phyloP scores from a whole-genome alignment of 2,888 invertebrate genomes.

The Nebria salina region DNA sequence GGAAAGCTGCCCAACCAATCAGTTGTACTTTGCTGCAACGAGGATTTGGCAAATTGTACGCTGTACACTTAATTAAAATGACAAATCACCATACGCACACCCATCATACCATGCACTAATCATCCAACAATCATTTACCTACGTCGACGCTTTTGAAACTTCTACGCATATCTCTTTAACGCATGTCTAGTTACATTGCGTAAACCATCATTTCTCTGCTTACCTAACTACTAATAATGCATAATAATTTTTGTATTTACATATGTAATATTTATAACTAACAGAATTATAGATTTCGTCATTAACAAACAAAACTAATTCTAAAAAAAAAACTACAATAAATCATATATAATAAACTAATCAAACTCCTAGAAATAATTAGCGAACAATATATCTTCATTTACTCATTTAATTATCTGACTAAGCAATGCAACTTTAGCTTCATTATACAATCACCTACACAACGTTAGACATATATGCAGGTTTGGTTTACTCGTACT shows the following conservation, averaged over 20 bases:
- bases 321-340: too few relatives aligned
- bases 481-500: not conserved
- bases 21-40: not conserved
- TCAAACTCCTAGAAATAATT: not conserved
- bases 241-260: too few relatives aligned
- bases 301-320: too few relatives aligned
- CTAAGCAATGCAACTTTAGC: not conserved
- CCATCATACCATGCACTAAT: not conserved
- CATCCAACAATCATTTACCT: not conserved
- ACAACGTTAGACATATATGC: not conserved
- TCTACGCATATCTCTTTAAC: not conserved
- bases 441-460: not conserved
- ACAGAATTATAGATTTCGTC: too few relatives aligned
- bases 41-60: not conserved
- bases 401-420: not conserved
- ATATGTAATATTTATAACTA: too few relatives aligned
- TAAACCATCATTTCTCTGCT: not conserved
- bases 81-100: not conserved
- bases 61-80: slow-evolving; percentile 1
- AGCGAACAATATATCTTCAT: not conserved
- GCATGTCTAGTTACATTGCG: not conserved
- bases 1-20: not conserved
- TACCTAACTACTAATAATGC: too few relatives aligned
- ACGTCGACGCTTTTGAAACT: not conserved
- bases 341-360: not conserved